phyloP scores from a whole-genome alignment of 2,113 vertebrate species.

The Brachyhypopomus gauderio region DNA sequence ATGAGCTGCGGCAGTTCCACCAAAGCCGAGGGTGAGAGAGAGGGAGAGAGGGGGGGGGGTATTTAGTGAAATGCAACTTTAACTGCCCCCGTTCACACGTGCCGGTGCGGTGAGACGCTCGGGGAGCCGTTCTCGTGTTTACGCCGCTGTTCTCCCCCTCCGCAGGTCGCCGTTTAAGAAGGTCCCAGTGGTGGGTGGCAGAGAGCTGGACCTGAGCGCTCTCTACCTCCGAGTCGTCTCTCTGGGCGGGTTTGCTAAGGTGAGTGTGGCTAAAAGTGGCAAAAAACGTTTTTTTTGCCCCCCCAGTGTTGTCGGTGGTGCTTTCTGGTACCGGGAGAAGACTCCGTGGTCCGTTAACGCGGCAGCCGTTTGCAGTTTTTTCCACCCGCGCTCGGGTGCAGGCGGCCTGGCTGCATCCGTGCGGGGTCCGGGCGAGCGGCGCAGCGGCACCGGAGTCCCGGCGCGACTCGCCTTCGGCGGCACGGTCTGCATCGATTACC shows the following conservation, averaged over 20 bases:
- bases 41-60: too few species aligned
- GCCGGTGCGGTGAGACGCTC: conserved; percentile 44
- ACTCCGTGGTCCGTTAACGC: too few species aligned
- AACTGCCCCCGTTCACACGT: conserved; percentile 47
- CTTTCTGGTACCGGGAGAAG: too few species aligned
- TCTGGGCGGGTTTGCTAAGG: conserved; percentile 99
- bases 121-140: conserved; percentile 47
- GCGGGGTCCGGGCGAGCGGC: conserved; percentile 37
- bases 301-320: too few species aligned
- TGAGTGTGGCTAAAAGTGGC: conserved; percentile 82
- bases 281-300: neutral
- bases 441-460: conserved; percentile 71
- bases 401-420: conserved; percentile 84
- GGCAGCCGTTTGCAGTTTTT: too few species aligned
- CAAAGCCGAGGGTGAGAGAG: conserved; percentile 99
- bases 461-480: conserved; percentile 96
- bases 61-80: conserved; percentile 77
- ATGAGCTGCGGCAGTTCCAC: conserved; percentile 99
- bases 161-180: conserved; percentile 96
- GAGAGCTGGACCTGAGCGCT: conserved; percentile 96
- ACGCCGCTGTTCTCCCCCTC: conserved; percentile 67
- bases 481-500: conserved; percentile 95
- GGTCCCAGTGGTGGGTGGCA: conserved; percentile 96
- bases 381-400: conserved; percentile 61
- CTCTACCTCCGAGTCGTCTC: conserved; percentile 98